phyloP scores from a whole-genome alignment of 2,797 vertebrate genomes.

The Coranthus polyacanthus region DNA sequence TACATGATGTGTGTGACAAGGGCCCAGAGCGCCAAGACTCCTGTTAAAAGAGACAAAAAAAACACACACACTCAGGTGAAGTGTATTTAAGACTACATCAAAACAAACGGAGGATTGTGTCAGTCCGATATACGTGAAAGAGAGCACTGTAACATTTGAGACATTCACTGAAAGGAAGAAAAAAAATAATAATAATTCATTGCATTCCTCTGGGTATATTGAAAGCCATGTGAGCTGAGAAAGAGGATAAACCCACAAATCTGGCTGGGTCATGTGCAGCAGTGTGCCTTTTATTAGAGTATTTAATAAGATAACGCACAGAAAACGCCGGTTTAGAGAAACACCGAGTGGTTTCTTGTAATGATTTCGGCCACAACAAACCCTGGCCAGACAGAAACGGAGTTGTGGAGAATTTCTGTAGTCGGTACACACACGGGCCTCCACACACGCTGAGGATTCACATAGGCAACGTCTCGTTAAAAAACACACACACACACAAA shows the following conservation, averaged over 20 bases:
- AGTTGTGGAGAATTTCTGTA: too few relatives aligned
- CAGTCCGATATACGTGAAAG: too few relatives aligned
- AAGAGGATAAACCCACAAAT: conserved; percentile 1
- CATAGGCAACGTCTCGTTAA: too few relatives aligned
- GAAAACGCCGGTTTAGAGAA: neutral
- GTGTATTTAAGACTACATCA: rapidly evolving
- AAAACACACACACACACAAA: too few relatives aligned
- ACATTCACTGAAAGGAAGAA: too few relatives aligned
- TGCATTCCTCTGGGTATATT: neutral
- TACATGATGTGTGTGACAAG: conserved; percentile 98
- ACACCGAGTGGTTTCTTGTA: neutral
- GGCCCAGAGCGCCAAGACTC: conserved; percentile 94
- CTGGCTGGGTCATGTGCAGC: conserved; percentile 12
- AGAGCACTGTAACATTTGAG: neutral
- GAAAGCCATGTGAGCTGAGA: neutral
- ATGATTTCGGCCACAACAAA: neutral
- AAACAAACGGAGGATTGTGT: neutral
- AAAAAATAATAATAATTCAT: too few relatives aligned
- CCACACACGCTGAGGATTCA: too few relatives aligned
- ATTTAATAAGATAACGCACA: neutral
- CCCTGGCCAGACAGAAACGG: too few relatives aligned
- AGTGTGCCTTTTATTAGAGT: conserved; percentile 7
- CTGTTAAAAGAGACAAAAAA: conserved; percentile 73
- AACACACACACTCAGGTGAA: neutral
- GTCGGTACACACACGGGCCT: too few relatives aligned